A percentile compares a stretch with the other conserved stretches of the same genome.
Evolutionary conservation across 2,797 vertebrate genomes (phyloP).

Genomic region (Simalia tracyae): DNA sequence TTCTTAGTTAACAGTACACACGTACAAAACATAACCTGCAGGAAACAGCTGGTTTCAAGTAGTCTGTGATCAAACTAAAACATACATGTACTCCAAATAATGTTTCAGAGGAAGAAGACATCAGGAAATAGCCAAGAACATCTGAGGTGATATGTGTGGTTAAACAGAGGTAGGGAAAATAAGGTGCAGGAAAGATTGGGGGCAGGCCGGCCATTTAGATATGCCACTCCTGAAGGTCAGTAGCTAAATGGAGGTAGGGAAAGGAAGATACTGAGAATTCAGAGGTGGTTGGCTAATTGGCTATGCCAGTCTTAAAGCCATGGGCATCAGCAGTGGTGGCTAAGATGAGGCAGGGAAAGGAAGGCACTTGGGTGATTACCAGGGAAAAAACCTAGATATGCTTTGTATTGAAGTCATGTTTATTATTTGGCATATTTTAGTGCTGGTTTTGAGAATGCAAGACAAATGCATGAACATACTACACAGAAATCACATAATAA

Average conservation of each 20-base stretch:
- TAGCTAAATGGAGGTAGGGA: background rate
- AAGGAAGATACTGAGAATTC: background rate
- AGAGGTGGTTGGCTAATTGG: background rate
- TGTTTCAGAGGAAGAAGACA: background rate
- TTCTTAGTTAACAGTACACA: background rate
- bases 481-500: background rate
- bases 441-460: background rate
- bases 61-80: background rate
- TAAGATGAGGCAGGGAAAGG: background rate
- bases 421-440: background rate
- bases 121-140: background rate
- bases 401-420: background rate
- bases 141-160: background rate
- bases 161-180: background rate
- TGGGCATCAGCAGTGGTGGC: background rate
- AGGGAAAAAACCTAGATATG: background rate
- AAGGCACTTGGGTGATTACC: background rate
- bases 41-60: background rate
- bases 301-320: background rate
- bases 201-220: background rate
- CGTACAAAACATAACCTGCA: background rate
- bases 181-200: background rate
- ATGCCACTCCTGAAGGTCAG: background rate
- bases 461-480: background rate
- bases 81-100: background rate